Conservation (phyloP, 92 coral and sea anemone species). For the Galaxea fascicularis region DNA sequence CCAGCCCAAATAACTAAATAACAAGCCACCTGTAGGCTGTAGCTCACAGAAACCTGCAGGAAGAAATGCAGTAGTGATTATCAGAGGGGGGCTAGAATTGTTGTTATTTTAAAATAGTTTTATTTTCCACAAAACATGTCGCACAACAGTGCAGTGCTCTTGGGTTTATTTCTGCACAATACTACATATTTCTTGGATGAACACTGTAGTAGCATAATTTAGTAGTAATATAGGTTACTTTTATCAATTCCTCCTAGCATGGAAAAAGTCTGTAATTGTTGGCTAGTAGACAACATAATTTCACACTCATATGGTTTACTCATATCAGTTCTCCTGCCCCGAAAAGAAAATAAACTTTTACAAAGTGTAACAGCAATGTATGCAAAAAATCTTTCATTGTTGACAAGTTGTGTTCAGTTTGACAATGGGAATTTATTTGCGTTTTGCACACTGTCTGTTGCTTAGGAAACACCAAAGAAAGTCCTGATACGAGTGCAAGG, state of each 20-base stretch:
- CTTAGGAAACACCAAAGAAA: slow-evolving; percentile 9
- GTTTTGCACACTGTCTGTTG: slow-evolving; percentile 2
- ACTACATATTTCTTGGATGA: slow-evolving; percentile 13
- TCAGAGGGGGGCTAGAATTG: slow-evolving; percentile 9
- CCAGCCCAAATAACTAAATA: neutral
- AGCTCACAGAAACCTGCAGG: slow-evolving; percentile 20
- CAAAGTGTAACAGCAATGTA: neutral
- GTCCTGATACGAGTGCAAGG: neutral
- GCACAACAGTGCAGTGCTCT: slow-evolving; percentile 9
- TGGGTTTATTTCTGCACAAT: slow-evolving; percentile 15
- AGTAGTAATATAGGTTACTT: neutral
- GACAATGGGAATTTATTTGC: slow-evolving; percentile 4
- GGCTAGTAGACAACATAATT: slow-evolving; percentile 14
- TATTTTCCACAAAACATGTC: slow-evolving; percentile 5
- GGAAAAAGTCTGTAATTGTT: slow-evolving; percentile 1
- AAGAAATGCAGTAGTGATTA: neutral
- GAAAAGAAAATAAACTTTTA: slow-evolving; percentile 2
- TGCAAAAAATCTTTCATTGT: neutral
- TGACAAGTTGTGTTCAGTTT: slow-evolving; percentile 3
- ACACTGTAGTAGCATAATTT: slow-evolving; percentile 12
- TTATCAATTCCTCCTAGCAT: neutral
- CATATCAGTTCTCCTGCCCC: neutral
- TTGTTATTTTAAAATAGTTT: neutral
- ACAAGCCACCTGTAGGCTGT: slow-evolving; percentile 19
- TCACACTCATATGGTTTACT: slow-evolving; percentile 14